These are phyloP conservation scores for Cichlasoma orientale DNA, from an alignment of 2,797 vertebrate species.

Conservation along the genomic window DNA sequence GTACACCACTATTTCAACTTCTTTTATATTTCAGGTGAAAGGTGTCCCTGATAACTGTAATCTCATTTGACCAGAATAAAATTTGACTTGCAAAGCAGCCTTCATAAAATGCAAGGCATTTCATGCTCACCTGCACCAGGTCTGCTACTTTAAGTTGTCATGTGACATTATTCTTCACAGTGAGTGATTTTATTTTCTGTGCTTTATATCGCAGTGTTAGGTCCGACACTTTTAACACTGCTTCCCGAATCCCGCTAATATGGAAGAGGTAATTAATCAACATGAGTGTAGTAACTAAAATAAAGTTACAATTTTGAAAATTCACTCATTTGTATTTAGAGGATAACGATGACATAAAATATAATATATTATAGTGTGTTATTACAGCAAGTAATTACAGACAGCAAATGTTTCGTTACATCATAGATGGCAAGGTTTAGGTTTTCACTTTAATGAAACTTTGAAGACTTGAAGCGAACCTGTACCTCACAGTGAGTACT, in stretches of 20 bases:
- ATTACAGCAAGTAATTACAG: neutral
- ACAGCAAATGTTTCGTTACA: too few relatives aligned
- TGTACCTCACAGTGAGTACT: neutral
- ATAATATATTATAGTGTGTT: neutral
- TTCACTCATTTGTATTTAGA: neutral
- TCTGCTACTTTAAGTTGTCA: neutral
- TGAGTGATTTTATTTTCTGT: neutral
- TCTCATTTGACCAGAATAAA: neutral
- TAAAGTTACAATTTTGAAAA: neutral
- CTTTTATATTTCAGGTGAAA: neutral
- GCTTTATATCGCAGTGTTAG: neutral
- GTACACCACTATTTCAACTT: neutral
- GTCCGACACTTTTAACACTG: neutral
- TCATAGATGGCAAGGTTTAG: neutral
- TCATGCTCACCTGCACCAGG: neutral
- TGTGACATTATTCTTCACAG: neutral
- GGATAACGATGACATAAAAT: neutral
- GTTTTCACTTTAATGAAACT: neutral
- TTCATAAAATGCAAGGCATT: neutral
- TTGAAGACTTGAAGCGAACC: neutral
- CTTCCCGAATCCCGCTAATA: neutral
- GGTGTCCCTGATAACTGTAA: neutral
- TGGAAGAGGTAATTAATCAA: neutral
- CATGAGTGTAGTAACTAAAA: neutral
- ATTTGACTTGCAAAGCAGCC: conserved; percentile 4